A percentile compares a stretch with the other conserved stretches of the same genome.
These are phyloP conservation scores for Atta cephalotes DNA, from an alignment of 1,140 invertebrate species.

Conservation along the genomic window DNA sequence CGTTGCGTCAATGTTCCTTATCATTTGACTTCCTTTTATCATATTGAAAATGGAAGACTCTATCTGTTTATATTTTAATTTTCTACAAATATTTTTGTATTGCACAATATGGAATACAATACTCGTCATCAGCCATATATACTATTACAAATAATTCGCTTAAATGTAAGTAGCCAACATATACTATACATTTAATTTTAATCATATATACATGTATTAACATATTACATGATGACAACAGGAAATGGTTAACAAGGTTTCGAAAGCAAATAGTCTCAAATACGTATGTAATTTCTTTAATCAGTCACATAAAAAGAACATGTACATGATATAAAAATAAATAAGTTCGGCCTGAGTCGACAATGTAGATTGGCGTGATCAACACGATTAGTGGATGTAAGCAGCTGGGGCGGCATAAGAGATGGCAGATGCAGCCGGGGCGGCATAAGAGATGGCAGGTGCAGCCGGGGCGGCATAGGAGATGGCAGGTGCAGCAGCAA, in stretches of 20 bases:
- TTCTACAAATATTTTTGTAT: neutral
- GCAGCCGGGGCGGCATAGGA: constrained; percentile 40
- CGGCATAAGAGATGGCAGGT: neutral
- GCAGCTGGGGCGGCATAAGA: constrained; percentile 53
- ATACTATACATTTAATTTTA: neutral
- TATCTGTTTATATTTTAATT: neutral
- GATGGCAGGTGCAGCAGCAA: constrained; percentile 41
- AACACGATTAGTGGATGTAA: constrained; percentile 66
- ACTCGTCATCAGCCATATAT: neutral
- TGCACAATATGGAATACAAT: neutral
- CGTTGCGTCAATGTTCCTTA: neutral
- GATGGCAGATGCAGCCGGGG: constrained; percentile 40
- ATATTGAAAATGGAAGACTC: neutral
- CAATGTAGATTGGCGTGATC: constrained; percentile 48
- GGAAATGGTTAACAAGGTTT: neutral
- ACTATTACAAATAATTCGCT: neutral
- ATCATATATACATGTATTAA: neutral
- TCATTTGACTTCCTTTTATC: neutral
- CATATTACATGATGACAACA: neutral
- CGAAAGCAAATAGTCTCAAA: constrained; percentile 2
- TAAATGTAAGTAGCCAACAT: neutral
- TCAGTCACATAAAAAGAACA: constrained; percentile 63
- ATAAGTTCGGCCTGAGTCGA: constrained; percentile 73
- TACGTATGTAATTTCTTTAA: constrained; percentile 69
- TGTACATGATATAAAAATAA: constrained; percentile 71